These are phyloP conservation scores for Cydia amplana DNA, from an alignment of 1,140 invertebrate species.

Conservation along the genomic window DNA sequence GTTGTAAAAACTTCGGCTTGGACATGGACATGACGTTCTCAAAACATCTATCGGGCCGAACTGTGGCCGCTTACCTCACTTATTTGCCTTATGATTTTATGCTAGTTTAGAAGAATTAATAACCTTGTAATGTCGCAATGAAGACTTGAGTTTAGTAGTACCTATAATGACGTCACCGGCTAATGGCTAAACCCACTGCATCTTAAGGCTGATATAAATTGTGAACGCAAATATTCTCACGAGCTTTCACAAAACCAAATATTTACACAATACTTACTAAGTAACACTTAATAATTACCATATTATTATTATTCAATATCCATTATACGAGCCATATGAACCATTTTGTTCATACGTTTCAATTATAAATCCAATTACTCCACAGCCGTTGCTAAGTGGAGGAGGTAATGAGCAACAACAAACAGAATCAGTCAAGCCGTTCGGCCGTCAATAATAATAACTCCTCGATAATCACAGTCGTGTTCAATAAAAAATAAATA, in stretches of 20 bases:
- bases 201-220: too few relatives aligned
- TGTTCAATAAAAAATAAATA: slow-evolving; percentile 77
- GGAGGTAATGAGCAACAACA: slow-evolving; percentile 36
- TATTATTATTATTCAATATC: neutral
- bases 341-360: slow-evolving; percentile 7
- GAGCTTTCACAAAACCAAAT: too few relatives aligned
- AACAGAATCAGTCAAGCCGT: slow-evolving; percentile 46
- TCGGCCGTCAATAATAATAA: slow-evolving; percentile 50
- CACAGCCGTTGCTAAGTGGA: neutral
- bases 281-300: slow-evolving; percentile 3
- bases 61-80: too few relatives aligned
- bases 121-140: too few relatives aligned
- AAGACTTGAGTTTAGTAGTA: too few relatives aligned
- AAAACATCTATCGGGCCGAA: neutral
- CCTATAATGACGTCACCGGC: too few relatives aligned
- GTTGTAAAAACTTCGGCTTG: neutral
- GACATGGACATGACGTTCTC: neutral
- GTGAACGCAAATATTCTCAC: too few relatives aligned
- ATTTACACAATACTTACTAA: neutral
- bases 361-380: slow-evolving; percentile 31
- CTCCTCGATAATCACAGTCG: slow-evolving; percentile 73
- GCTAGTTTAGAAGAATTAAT: too few relatives aligned
- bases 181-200: too few relatives aligned
- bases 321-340: neutral
- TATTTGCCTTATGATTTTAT: too few relatives aligned